Percentiles rank a stretch among this genome's conserved stretches.
Evolutionary conservation across 1,140 invertebrate genomes (phyloP).

Genomic region (Drosophila quadrilineata): DNA sequence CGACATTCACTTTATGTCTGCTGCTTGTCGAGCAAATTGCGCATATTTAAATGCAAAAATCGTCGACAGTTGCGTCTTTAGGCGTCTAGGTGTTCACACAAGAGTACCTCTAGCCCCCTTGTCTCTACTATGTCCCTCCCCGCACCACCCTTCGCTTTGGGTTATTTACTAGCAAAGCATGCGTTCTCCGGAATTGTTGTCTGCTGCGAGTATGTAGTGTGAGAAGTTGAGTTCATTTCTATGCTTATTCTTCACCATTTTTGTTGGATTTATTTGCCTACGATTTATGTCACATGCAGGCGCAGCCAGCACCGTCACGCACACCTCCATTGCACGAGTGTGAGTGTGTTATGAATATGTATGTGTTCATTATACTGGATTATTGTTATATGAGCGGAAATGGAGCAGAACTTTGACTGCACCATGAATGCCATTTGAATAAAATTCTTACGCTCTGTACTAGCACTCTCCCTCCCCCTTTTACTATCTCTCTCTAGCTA

Average conservation of each 20-base stretch:
- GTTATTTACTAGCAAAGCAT: constrained; percentile 64
- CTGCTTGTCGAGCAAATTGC: constrained; percentile 56
- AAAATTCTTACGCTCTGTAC: constrained; percentile 32
- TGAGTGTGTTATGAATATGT: constrained; percentile 69
- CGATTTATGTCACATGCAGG: constrained; percentile 71
- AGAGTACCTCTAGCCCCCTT: too few relatives aligned
- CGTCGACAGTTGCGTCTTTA: constrained; percentile 56
- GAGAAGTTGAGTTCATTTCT: too few relatives aligned
- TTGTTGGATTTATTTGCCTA: constrained; percentile 67
- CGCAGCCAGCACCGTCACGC: constrained; percentile 32
- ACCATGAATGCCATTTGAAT: constrained; percentile 59
- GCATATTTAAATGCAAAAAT: constrained; percentile 77
- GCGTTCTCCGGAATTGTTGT: constrained; percentile 54
- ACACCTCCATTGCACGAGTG: constrained; percentile 6
- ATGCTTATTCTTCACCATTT: too few relatives aligned
- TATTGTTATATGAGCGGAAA: constrained; percentile 71
- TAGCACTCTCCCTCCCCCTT: not conserved
- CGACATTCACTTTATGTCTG: too few relatives aligned
- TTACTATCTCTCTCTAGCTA: not conserved
- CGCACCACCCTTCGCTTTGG: constrained; percentile 21
- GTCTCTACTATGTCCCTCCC: constrained; percentile 48
- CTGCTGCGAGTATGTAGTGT: constrained; percentile 29
- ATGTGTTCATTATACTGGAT: constrained; percentile 65
- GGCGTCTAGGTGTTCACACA: constrained; percentile 68
- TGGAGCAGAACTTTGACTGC: constrained; percentile 63